phyloP scores from a whole-genome alignment of 2,113 vertebrate species.

The Fregetta grallaria region DNA sequence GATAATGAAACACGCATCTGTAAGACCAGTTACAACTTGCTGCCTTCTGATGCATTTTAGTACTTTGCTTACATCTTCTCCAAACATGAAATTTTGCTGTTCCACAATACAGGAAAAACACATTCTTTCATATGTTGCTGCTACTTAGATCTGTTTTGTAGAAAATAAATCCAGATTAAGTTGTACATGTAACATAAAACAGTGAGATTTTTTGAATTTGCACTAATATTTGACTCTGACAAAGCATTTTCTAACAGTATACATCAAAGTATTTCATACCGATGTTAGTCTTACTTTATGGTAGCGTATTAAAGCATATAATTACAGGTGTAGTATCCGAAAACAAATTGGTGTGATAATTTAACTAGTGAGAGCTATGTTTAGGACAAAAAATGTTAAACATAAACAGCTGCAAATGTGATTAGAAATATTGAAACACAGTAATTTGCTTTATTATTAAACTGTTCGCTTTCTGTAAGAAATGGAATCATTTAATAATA shows the following conservation, averaged over 20 bases:
- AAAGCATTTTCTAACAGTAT: not conserved
- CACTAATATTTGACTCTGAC: not conserved
- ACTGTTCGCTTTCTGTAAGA: not conserved
- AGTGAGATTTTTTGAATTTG: not conserved
- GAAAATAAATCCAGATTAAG: not conserved
- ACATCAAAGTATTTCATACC: accelerated
- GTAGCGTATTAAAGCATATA: not conserved
- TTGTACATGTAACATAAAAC: not conserved
- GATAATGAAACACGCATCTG: not conserved
- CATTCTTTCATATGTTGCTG: not conserved
- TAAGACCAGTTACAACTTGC: not conserved
- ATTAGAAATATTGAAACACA: not conserved
- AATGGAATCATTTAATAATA: not conserved
- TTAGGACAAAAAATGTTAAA: not conserved
- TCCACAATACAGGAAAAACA: not conserved
- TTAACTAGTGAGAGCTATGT: not conserved
- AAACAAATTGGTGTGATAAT: not conserved
- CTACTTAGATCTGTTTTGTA: not conserved
- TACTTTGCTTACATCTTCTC: not conserved
- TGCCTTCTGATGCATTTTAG: not conserved
- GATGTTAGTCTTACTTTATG: not conserved
- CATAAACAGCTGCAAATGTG: not conserved
- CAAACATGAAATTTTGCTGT: not conserved
- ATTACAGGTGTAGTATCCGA: not conserved
- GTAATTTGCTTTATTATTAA: not conserved